Base-by-base conservation (phyloP, 2,797 vertebrate species). In the Capromys pilorides region DNA sequence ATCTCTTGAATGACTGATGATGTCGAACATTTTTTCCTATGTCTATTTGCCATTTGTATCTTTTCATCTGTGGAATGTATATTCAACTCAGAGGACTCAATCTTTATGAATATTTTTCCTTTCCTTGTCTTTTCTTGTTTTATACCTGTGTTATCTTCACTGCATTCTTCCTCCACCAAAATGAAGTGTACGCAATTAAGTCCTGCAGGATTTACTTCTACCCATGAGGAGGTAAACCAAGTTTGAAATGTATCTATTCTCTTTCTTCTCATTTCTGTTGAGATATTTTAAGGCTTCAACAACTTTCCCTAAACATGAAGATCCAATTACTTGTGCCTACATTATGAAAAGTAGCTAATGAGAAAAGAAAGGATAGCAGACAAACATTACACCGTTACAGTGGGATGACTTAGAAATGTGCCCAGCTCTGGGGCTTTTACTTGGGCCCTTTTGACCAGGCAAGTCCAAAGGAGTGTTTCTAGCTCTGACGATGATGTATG, bases 271-370 rank as follows among this genome's bases (percentile, higher is more conserved):
- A 31, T 77, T 88, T 93, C 33, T 61, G 13, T 71, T 39, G 59
- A 90, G 67, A 66, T 36, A 80, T 54, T 93, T 94, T 88, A 90
- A 91, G 79, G 24, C n/a, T 31, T 14, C 83, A 79, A 31, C 22
- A 85, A 61, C 66, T 89, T 91, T 10, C 41, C n/a, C 54, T 67
- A 16, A 16, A 45, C 79, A 41, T 77, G 39, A 54, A 86, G 75
- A 89, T 45, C 21, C 24, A 67, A 33, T 54, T 77, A 86, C 75
- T 82, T 91, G 41, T 89, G 16, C 26, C 28, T 86, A 41, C 18
- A 36, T 80, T 91, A 82, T 82, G 64, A 39, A 90, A 69, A 95
- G n/a, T 57, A 71, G 31, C 49, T 61, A 33, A 79, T 51, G 22
- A 92, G 61, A 83, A 91, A 95, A 78, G 57, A 61, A 41, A 88